These are phyloP conservation scores for Thecophora atra DNA, from an alignment of 2,888 invertebrate genomes.

Conservation along the genomic window DNA sequence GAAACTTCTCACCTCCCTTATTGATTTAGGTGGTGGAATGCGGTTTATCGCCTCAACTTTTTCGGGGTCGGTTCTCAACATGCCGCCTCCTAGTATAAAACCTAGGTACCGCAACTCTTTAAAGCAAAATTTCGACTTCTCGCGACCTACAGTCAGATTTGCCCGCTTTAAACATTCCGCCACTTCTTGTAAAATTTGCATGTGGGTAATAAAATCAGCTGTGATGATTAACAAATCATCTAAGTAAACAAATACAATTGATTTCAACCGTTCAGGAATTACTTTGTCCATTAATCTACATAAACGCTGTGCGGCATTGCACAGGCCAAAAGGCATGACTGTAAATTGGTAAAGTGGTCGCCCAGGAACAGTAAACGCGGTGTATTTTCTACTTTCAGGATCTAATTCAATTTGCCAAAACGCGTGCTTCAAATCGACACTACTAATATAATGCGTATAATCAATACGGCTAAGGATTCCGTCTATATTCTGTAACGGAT, in stretches of 20 bases:
- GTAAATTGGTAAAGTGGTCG: neutral
- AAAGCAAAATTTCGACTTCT: slow-evolving; percentile 1
- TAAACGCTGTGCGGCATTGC: slow-evolving; percentile 8
- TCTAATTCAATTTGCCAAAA: slow-evolving; percentile 16
- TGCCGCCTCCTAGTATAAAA: neutral
- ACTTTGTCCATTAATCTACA: neutral
- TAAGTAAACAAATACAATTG: slow-evolving; percentile 1
- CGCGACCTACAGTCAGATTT: neutral
- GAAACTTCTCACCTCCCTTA: neutral
- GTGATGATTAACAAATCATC: slow-evolving; percentile 9
- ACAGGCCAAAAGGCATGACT: neutral
- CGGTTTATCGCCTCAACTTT: neutral
- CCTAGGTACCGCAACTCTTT: slow-evolving; percentile 39
- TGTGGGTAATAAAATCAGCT: slow-evolving; percentile 1
- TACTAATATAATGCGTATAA: slow-evolving; percentile 2
- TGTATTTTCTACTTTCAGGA: neutral
- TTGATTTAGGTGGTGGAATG: neutral
- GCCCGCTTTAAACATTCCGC: neutral
- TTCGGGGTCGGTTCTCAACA: too few relatives aligned
- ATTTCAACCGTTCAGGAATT: neutral
- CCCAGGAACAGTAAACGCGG: neutral
- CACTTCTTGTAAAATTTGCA: neutral
- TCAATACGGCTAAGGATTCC: slow-evolving; percentile 1
- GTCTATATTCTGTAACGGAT: slow-evolving; percentile 12
- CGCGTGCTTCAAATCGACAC: slow-evolving; percentile 1